Percentiles rank a stretch among this genome's conserved stretches.
Conservation (phyloP, 2,113 vertebrate genomes). For the Carassius auratus region DNA sequence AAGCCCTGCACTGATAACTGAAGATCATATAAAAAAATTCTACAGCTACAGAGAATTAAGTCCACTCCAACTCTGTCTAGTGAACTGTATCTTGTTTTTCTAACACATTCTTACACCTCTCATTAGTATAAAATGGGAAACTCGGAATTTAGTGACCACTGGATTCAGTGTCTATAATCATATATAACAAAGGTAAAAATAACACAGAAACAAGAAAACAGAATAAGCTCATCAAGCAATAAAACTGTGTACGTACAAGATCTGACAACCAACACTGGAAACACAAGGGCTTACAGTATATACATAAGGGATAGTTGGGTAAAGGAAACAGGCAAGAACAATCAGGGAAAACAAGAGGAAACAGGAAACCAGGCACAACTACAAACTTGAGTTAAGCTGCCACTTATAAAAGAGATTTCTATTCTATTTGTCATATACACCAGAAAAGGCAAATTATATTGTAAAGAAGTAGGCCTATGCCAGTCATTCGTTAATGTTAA, state of each 20-base stretch:
- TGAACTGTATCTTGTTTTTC: conserved; percentile 22
- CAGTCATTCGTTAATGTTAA: no score
- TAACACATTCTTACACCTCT: conserved; percentile 14
- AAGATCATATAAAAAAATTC: background rate
- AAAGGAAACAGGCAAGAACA: background rate
- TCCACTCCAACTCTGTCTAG: background rate
- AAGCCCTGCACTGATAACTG: background rate
- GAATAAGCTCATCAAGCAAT: background rate
- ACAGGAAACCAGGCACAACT: background rate
- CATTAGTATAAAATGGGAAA: background rate
- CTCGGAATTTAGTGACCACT: background rate
- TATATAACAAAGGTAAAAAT: background rate
- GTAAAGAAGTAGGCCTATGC: no score
- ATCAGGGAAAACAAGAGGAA: background rate
- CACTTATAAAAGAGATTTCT: no score
- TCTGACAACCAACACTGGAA: background rate
- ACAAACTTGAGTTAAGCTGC: background rate
- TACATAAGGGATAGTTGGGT: background rate
- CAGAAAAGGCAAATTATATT: no score
- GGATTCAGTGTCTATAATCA: background rate
- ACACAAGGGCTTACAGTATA: background rate
- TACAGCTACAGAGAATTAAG: background rate
- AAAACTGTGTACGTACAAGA: background rate
- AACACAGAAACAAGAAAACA: background rate
- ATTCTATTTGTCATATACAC: no score